Base-by-base conservation (phyloP, 64 coral and sea anemone species). In the Stichodactyla mertensii region DNA sequence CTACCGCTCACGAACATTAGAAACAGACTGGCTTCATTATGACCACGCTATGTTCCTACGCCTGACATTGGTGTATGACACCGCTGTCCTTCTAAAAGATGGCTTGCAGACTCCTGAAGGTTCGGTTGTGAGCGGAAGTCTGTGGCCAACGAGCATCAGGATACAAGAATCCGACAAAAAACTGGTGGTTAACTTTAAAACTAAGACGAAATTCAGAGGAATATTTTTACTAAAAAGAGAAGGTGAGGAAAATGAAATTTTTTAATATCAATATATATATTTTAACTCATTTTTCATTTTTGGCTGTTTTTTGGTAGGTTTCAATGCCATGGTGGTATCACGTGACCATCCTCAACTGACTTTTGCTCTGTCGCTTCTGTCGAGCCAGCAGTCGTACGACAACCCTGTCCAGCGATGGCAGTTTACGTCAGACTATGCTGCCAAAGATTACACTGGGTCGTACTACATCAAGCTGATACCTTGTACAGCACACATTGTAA, bases 391-490 rank as follows among this genome's bases (percentile, higher is more conserved):
- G 57, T 88, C 97, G 23, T 99, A 95, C 55, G 86, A 92, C 31
- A 94, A 90, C 78, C 97, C 97, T 53, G 84, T 89, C 28, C 97
- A 99, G 88, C 94, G 86, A 62, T 99, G 97, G 97, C 93, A 86
- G 86, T 92, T 99, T 86, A 81, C 86, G 60, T 99, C 97, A 56
- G 93, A 99, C 52, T 99, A 92, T 22, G 88, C 97, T 9, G 86
- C 94, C 31, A 80, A 89, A 20, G 97, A 99, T 85, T 99, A 99
- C 83, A 95, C 90, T 52, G 97, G 97, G 61, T 89, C 88, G 8
- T 99, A 99, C 83, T 99, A 95, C 59, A 86, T 99, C 61, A 99
- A 99, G 71, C 79, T 99, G 16, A 78, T 99, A 36, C 97, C 97
- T 10, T 99, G 97, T 79, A 89, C 89, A 53, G 90, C 90, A 18